Conservation (phyloP, 2,888 invertebrate genomes). For the Ophion ellenae region DNA sequence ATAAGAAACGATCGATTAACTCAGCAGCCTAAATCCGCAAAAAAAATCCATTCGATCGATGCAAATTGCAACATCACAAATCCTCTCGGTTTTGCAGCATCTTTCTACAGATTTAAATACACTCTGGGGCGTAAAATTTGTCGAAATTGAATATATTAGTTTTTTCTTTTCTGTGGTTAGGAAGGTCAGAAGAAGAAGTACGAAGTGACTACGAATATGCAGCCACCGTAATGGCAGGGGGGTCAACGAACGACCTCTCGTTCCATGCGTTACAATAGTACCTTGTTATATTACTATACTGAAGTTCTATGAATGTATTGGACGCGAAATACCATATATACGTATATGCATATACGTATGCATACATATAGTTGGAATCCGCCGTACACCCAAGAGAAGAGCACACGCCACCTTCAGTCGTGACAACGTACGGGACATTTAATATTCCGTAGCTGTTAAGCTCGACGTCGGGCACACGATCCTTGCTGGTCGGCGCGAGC, state of each 20-base stretch:
- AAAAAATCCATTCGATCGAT: background rate
- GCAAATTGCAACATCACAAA: background rate
- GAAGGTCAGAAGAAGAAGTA: conserved; percentile 24
- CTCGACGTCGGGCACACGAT: conserved; percentile 63
- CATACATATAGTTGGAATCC: conserved; percentile 28
- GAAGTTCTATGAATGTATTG: background rate
- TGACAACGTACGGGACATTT: conserved; percentile 67
- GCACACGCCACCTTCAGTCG: conserved; percentile 62
- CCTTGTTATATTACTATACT: conserved; percentile 24
- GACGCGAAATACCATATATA: background rate
- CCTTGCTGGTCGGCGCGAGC: conserved; percentile 43
- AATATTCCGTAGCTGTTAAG: conserved; percentile 65
- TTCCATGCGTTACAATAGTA: conserved; percentile 41
- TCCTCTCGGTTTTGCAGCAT: background rate
- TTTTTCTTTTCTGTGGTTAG: background rate
- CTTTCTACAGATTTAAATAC: background rate
- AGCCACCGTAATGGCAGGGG: conserved; percentile 38
- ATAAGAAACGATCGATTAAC: too few species aligned
- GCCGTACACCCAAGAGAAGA: conserved; percentile 33
- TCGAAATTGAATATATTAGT: background rate
- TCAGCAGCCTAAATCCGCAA: too few species aligned
- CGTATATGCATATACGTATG: conserved; percentile 9
- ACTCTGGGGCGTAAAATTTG: background rate
- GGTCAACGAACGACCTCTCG: conserved; percentile 69
- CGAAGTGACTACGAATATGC: conserved; percentile 27